These are phyloP conservation scores for Tetheella fluctuosa DNA, from an alignment of 2,888 invertebrate species.

Conservation along the genomic window DNA sequence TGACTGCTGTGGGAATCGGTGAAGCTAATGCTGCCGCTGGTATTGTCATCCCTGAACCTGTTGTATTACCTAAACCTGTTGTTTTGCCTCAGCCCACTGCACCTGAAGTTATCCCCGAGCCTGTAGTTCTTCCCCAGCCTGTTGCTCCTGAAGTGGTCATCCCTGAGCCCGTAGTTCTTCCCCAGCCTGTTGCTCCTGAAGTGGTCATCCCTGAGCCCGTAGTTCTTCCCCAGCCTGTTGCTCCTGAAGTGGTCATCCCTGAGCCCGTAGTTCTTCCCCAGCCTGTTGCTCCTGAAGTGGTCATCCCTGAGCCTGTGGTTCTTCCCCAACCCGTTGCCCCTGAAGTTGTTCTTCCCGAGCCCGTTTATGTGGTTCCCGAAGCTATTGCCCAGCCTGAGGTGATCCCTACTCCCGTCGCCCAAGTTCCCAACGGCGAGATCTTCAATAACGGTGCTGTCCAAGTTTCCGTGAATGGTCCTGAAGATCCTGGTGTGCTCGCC, in stretches of 20 bases:
- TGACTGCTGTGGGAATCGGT: conserved; percentile 57
- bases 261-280: conserved; percentile 30
- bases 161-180: conserved; percentile 26
- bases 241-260: conserved; percentile 25
- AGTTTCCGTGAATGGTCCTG: conserved; percentile 53
- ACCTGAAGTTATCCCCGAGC: conserved; percentile 20
- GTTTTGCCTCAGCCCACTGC: conserved; percentile 20
- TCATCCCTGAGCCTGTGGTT: conserved; percentile 28
- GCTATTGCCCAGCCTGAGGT: conserved; percentile 24
- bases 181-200: conserved; percentile 12
- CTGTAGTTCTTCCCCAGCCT: conserved; percentile 19
- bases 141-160: conserved; percentile 14
- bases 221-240: conserved; percentile 22
- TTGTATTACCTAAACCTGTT: conserved; percentile 21
- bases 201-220: conserved; percentile 23
- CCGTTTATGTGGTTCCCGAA: conserved; percentile 25
- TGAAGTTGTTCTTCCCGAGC: conserved; percentile 23
- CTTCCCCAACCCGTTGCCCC: conserved; percentile 22
- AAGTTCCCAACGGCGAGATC: conserved; percentile 49
- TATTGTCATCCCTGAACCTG: conserved; percentile 28
- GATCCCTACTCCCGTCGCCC: conserved; percentile 17
- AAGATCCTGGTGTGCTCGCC: conserved; percentile 52
- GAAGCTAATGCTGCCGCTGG: conserved; percentile 48
- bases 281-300: conserved; percentile 27
- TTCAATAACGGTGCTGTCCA: conserved; percentile 66